Base-by-base conservation (phyloP, 2,113 vertebrate genomes). In the Penelope pileata region DNA sequence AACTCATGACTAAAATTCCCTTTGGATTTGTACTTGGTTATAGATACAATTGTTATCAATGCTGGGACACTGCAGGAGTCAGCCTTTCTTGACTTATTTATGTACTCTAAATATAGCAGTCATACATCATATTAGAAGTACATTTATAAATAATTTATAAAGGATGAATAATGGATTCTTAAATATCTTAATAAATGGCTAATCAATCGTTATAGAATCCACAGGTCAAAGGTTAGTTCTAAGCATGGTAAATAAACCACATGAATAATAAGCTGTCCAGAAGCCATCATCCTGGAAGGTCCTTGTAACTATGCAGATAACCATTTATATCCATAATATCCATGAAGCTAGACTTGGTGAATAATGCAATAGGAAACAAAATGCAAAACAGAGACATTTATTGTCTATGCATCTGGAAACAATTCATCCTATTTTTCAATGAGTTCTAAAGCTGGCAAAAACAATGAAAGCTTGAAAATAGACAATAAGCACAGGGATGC, bases 141-240 rank as follows among this genome's bases (percentile, higher is more conserved):
- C 50, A 63, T 86, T 93, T 67, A 93, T 96, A 88, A 95, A 96
- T 94, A 94, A 96, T 96, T 86, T 95, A 96, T 91, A 34, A 51
- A 21, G 59, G 23, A 94, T 93, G 88, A 94, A 94, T 96, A 96
- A 96, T 93, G 85, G 75, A 93, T 95, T 91, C 70, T 90, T 90
- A 91, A 75, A 88, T 74, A 54, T 91, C 88, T 88, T 94, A 96
- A 96, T 94, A 95, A 93, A 95, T 94, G 83, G 58, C 83, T 94
- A 93, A 96, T 93, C 96, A 94, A 96, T 96, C 0, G 19, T 94
- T 94, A 88, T 74, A 83, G 79, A 86, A 96, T 93, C 63, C 29
- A 85, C 40, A 86, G 88, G 83, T 91, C 79, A 96, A n/a, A 93
- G 83, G 68, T 90, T 88, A 90, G 36, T 93, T 94, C 78, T 94